These are phyloP conservation scores for Catocala sponsa DNA, from an alignment of 2,888 invertebrate genomes.

Conservation along the genomic window DNA sequence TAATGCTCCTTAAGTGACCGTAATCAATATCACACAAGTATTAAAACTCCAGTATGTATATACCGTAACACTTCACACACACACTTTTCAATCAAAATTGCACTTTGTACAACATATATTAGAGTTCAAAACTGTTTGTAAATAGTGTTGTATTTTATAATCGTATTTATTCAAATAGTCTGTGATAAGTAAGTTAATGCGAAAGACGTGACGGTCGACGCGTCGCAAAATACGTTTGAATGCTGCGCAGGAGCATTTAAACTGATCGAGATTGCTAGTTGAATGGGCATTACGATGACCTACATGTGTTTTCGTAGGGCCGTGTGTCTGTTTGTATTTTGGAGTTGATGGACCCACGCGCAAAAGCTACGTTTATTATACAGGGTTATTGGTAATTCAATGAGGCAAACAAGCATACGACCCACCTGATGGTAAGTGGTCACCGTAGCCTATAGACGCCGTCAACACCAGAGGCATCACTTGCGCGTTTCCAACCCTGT, in stretches of 20 bases:
- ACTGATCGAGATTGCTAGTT: background rate
- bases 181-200: constrained; percentile 4
- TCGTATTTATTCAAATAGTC: constrained; percentile 6
- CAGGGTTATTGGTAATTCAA: too few species aligned
- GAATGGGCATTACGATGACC: too few species aligned
- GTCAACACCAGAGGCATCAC: too few species aligned
- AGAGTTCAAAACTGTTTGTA: constrained; percentile 6
- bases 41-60: constrained; percentile 10
- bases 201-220: constrained; percentile 37
- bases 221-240: constrained; percentile 23
- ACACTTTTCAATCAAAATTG: background rate
- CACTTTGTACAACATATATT: background rate
- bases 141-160: background rate
- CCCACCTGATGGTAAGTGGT: too few species aligned
- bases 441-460: too few species aligned
- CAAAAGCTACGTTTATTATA: too few species aligned
- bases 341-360: too few species aligned
- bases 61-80: background rate
- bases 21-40: background rate
- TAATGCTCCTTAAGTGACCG: too few species aligned
- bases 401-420: too few species aligned
- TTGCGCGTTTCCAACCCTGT: too few species aligned
- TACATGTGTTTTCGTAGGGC: too few species aligned
- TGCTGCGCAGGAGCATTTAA: constrained; percentile 36
- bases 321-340: too few species aligned